These are phyloP conservation scores for Podarcis cretensis DNA, from an alignment of 2,113 vertebrate species.

Conservation along the genomic window DNA sequence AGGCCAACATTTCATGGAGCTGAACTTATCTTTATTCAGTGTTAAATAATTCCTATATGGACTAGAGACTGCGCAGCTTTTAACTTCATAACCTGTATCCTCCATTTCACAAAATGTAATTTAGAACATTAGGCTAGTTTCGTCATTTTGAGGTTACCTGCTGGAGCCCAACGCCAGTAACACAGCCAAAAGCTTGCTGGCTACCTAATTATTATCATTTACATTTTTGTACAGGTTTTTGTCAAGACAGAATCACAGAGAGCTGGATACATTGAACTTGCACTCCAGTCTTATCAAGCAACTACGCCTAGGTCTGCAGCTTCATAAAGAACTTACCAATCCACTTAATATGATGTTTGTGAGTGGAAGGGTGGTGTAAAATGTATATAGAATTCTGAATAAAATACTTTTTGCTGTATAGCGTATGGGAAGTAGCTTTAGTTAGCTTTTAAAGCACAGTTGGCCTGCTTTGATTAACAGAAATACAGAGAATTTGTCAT, in stretches of 20 bases:
- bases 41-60: background rate
- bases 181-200: background rate
- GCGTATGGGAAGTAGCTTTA: background rate
- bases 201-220: background rate
- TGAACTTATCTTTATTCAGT: background rate
- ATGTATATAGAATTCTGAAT: slow-evolving; percentile 1
- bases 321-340: slow-evolving; percentile 65
- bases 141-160: background rate
- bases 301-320: slow-evolving; percentile 63
- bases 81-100: no score
- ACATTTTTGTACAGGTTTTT: slow-evolving; percentile 80
- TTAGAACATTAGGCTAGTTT: background rate
- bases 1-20: background rate
- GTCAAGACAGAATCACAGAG: slow-evolving; percentile 87
- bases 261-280: slow-evolving; percentile 87
- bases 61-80: no score
- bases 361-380: background rate
- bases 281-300: slow-evolving; percentile 86
- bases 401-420: background rate
- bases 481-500: background rate
- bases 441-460: background rate
- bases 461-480: background rate
- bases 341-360: background rate
- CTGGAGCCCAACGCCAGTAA: background rate
- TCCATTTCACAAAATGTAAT: background rate